Conservation (phyloP, 1,140 invertebrate genomes). For the Sinonovacula constricta region DNA sequence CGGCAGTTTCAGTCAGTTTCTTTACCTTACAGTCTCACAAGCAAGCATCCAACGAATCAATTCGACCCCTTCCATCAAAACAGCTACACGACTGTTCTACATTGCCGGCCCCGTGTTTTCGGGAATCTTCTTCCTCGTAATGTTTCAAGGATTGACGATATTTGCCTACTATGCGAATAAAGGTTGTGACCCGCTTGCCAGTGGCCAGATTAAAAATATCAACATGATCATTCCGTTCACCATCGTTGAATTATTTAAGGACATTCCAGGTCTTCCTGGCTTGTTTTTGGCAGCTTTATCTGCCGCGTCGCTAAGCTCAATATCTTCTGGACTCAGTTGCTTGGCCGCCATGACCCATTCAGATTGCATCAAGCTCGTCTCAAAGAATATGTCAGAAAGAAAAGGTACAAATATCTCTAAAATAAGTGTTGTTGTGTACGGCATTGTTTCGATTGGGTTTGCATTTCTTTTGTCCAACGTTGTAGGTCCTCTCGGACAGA, state of each 20-base stretch:
- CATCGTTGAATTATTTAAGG: constrained; percentile 25
- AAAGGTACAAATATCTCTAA: constrained; percentile 32
- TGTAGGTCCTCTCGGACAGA: constrained; percentile 30
- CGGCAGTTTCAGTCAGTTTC: constrained; percentile 17
- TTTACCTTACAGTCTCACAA: constrained; percentile 28
- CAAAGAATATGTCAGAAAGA: not conserved
- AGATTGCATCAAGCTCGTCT: constrained; percentile 27
- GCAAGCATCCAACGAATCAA: constrained; percentile 36
- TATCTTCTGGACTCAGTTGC: constrained; percentile 36
- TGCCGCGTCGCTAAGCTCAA: constrained; percentile 26
- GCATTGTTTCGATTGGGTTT: constrained; percentile 25
- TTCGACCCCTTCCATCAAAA: constrained; percentile 7
- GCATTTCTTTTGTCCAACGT: constrained; percentile 33
- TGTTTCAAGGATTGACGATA: constrained; percentile 27
- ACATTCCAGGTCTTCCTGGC: constrained; percentile 16
- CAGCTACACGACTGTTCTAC: constrained; percentile 22
- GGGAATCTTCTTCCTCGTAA: not conserved
- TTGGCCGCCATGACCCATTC: constrained; percentile 20
- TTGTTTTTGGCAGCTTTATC: constrained; percentile 34
- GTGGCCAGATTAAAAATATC: constrained; percentile 18
- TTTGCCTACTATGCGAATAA: constrained; percentile 22
- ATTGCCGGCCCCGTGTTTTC: constrained; percentile 30
- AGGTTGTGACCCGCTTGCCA: constrained; percentile 28
- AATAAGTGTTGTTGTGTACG: constrained; percentile 20
- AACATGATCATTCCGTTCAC: constrained; percentile 42